phyloP scores from a whole-genome alignment of 1,140 invertebrate species.

The Euwallacea fornicatus region DNA sequence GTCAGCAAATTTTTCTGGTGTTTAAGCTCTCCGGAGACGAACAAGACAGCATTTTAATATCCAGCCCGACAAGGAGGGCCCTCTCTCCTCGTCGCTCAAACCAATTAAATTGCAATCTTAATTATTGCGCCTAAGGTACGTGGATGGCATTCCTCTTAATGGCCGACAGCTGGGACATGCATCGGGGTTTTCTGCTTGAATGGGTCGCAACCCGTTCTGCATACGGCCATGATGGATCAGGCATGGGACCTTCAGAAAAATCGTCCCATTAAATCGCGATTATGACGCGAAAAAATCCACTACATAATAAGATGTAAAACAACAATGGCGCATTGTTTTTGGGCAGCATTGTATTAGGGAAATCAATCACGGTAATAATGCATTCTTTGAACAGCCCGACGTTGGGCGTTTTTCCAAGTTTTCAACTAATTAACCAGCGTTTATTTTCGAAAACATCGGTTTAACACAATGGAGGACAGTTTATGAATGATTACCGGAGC shows the following conservation, averaged over 20 bases:
- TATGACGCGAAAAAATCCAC: neutral
- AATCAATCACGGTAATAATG: slow-evolving; percentile 3
- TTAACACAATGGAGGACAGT: slow-evolving; percentile 33
- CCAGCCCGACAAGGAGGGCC: neutral
- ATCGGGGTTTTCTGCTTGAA: slow-evolving; percentile 2
- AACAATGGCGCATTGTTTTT: neutral
- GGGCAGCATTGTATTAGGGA: neutral
- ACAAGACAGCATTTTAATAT: slow-evolving; percentile 16
- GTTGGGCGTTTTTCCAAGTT: slow-evolving; percentile 29
- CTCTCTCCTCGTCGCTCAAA: neutral
- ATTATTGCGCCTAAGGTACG: no score
- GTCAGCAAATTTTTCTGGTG: slow-evolving; percentile 13
- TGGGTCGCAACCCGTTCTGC: neutral
- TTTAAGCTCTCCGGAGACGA: slow-evolving; percentile 1
- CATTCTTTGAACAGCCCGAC: neutral
- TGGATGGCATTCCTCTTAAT: slow-evolving; percentile 1
- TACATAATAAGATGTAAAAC: neutral
- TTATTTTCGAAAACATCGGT: slow-evolving; percentile 33
- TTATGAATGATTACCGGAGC: slow-evolving; percentile 24
- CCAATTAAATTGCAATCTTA: no score
- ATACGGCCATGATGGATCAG: slow-evolving; percentile 2
- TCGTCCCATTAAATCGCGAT: neutral
- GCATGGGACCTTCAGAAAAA: neutral
- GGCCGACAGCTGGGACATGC: slow-evolving; percentile 5
- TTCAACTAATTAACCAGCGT: slow-evolving; percentile 32